phyloP scores from a whole-genome alignment of 2,797 vertebrate species.

The Cossypha dichroa region DNA sequence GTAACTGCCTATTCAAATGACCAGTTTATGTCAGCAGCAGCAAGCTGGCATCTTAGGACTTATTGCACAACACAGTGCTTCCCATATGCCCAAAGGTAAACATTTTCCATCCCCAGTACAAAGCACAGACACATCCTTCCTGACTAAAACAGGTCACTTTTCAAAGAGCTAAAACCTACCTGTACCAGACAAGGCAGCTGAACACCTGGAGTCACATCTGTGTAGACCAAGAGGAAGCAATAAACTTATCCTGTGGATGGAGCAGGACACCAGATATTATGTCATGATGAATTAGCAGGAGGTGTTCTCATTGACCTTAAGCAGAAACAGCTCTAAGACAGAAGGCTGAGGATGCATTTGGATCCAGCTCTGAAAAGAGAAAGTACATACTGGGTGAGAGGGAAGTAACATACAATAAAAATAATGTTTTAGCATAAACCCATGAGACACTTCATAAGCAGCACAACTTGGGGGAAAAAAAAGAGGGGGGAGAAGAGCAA shows the following conservation, averaged over 20 bases:
- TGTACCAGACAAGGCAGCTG: neutral
- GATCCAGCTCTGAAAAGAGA: slow-evolving; percentile 42
- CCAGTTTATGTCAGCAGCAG: neutral
- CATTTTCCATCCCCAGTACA: neutral
- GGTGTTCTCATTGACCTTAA: neutral
- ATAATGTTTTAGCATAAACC: neutral
- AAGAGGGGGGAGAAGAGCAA: neutral
- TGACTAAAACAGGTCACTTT: neutral
- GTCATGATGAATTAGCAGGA: slow-evolving; percentile 50
- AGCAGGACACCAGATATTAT: neutral
- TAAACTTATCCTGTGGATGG: neutral
- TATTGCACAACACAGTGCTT: neutral
- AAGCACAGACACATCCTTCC: neutral
- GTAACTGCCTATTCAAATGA: neutral
- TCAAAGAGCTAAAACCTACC: slow-evolving; percentile 38
- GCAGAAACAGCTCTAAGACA: neutral
- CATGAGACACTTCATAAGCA: neutral
- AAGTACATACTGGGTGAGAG: neutral
- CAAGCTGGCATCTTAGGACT: neutral
- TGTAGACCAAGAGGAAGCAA: neutral
- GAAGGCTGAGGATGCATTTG: neutral
- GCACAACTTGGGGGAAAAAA: neutral
- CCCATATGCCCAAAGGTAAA: neutral
- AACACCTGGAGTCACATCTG: slow-evolving; percentile 28
- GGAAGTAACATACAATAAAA: neutral